phyloP scores from a whole-genome alignment of 2,888 invertebrate species.

The Acanthoscelides obtectus region DNA sequence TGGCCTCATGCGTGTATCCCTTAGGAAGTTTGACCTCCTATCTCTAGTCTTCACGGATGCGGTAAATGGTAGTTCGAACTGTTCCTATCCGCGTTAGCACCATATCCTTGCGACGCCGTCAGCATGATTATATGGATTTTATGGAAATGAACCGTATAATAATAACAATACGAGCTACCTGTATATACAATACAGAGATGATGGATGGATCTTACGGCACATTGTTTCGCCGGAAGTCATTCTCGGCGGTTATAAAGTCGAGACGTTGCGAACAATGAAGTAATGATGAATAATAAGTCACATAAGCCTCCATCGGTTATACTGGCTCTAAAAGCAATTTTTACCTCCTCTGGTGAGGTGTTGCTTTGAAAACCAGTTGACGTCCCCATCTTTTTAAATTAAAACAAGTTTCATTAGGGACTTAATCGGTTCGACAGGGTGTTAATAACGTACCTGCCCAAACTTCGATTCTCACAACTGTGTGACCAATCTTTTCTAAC shows the following conservation, averaged over 20 bases:
- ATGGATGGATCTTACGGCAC: background rate
- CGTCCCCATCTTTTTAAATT: no score
- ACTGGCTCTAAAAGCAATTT: background rate
- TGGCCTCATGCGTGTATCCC: no score
- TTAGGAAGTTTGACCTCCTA: no score
- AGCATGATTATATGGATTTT: background rate
- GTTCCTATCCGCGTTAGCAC: no score
- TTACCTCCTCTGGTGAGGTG: background rate
- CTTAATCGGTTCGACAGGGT: no score
- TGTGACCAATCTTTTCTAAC: no score
- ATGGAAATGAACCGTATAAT: background rate
- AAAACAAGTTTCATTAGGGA: no score
- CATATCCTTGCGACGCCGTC: background rate
- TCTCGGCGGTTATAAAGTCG: background rate
- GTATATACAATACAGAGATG: background rate
- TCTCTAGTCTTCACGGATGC: no score
- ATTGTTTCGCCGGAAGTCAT: background rate
- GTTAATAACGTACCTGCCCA: no score
- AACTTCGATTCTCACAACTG: no score
- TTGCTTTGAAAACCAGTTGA: no score
- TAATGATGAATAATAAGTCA: background rate
- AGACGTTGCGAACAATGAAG: background rate
- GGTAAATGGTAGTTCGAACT: no score
- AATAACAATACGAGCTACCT: background rate
- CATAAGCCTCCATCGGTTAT: background rate